Conservation (phyloP, 2,888 invertebrate genomes). For the Salticus scenicus region DNA sequence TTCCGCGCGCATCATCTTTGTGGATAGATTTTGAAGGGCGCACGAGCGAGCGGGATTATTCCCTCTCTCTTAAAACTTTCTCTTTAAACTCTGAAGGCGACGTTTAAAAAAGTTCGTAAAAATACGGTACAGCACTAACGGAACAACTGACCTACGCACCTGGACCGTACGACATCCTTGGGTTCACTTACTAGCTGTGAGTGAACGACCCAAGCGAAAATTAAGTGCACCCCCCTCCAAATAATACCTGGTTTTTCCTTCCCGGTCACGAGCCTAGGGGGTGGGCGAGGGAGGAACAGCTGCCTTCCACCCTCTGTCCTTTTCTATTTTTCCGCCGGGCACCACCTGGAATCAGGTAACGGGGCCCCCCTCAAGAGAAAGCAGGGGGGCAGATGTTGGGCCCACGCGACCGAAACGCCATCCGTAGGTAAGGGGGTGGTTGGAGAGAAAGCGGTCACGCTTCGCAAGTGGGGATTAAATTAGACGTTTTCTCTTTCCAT, state of each 20-base stretch:
- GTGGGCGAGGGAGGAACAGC: neutral
- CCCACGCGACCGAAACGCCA: conserved; percentile 33
- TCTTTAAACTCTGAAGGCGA: neutral
- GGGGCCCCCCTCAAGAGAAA: conserved; percentile 30
- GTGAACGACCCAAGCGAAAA: neutral
- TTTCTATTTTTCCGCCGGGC: conserved; percentile 7
- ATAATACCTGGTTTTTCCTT: conserved; percentile 19
- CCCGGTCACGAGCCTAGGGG: conserved; percentile 6
- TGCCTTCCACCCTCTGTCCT: neutral
- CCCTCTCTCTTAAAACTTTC: neutral
- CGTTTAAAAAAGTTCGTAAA: neutral
- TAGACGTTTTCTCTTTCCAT: conserved; percentile 60
- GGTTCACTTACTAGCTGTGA: neutral
- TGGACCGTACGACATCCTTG: neutral
- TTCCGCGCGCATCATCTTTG: too few relatives aligned
- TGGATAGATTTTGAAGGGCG: too few relatives aligned
- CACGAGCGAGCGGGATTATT: too few relatives aligned
- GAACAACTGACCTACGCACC: neutral
- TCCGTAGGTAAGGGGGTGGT: conserved; percentile 21
- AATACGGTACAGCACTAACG: neutral
- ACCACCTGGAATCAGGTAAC: conserved; percentile 50
- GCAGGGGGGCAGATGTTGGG: conserved; percentile 46
- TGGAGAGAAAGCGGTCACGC: conserved; percentile 34
- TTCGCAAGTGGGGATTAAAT: conserved; percentile 50
- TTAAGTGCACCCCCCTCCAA: neutral